Percentiles rank a stretch among this genome's conserved stretches.
Evolutionary conservation across 2,113 vertebrate genomes (phyloP).

Genomic region (Gobio gobio): DNA sequence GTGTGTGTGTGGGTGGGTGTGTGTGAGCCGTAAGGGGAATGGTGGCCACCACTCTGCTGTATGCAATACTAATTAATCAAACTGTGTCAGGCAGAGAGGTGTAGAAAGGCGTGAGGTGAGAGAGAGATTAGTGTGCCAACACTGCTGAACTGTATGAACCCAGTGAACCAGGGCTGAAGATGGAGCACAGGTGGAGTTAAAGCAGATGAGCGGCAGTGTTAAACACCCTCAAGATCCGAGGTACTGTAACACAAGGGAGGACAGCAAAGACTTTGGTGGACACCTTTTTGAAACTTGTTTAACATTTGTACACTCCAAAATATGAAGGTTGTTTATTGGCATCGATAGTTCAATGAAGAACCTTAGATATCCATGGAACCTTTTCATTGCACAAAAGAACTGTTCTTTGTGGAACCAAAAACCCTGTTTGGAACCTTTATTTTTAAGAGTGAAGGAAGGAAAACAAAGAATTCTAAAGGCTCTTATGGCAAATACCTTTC

Average conservation of each 20-base stretch:
- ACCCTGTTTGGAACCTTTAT: too few relatives aligned
- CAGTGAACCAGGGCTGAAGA: conserved; percentile 9
- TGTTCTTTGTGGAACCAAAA: too few relatives aligned
- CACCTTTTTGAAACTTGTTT: neutral
- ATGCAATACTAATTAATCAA: conserved; percentile 36
- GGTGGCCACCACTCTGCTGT: conserved; percentile 5
- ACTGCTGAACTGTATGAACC: conserved; percentile 11
- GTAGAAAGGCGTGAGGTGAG: conserved; percentile 26
- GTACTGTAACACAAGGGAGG: neutral
- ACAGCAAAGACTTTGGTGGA: neutral
- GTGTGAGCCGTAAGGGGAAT: conserved; percentile 24
- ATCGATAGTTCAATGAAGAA: too few relatives aligned
- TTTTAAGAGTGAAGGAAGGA: neutral
- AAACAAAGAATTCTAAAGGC: neutral
- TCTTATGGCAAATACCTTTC: neutral
- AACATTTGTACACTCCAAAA: too few relatives aligned
- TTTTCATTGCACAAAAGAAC: too few relatives aligned
- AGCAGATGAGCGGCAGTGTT: neutral
- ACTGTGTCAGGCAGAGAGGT: conserved; percentile 19
- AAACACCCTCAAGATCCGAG: neutral
- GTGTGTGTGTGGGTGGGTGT: neutral
- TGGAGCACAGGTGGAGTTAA: neutral
- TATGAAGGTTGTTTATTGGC: too few relatives aligned
- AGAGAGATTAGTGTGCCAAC: conserved; percentile 36
- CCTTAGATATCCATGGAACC: too few relatives aligned